These are phyloP conservation scores for Cancer borealis DNA, from an alignment of 2,888 invertebrate genomes.

Conservation along the genomic window DNA sequence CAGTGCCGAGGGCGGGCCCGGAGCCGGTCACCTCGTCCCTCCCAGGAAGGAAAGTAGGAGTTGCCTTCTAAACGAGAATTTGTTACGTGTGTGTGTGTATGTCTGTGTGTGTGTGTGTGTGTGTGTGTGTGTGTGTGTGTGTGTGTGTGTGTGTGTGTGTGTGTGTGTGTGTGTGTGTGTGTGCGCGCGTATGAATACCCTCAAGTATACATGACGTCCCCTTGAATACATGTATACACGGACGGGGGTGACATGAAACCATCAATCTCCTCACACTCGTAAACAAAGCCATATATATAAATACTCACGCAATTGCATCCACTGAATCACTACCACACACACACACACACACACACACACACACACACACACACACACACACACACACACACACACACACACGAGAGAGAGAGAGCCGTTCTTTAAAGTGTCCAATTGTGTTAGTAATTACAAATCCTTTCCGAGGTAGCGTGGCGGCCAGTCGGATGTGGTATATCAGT, in stretches of 20 bases:
- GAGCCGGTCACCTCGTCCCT: slow-evolving; percentile 27
- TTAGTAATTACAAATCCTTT: slow-evolving; percentile 22
- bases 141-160: neutral
- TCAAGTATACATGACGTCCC: too few relatives aligned
- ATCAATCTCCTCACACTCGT: slow-evolving; percentile 14
- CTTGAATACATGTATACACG: neutral
- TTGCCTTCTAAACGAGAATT: slow-evolving; percentile 14
- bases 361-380: neutral
- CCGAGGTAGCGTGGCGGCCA: neutral
- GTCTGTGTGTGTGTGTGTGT: neutral
- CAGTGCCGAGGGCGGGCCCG: slow-evolving; percentile 17
- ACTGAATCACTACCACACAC: slow-evolving; percentile 4
- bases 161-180: neutral
- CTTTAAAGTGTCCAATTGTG: slow-evolving; percentile 36
- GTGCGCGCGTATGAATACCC: neutral
- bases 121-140: neutral
- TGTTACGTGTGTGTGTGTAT: slow-evolving; percentile 5
- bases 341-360: neutral
- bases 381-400: too few relatives aligned
- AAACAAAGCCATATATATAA: slow-evolving; percentile 11
- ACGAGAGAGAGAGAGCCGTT: neutral
- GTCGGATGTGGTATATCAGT: slow-evolving; percentile 49
- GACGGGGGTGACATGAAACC: slow-evolving; percentile 14
- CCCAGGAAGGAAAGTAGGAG: slow-evolving; percentile 22
- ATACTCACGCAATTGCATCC: slow-evolving; percentile 21